These are phyloP conservation scores for Chironomus striatipennis DNA, from an alignment of 1,140 invertebrate genomes.

Conservation along the genomic window DNA sequence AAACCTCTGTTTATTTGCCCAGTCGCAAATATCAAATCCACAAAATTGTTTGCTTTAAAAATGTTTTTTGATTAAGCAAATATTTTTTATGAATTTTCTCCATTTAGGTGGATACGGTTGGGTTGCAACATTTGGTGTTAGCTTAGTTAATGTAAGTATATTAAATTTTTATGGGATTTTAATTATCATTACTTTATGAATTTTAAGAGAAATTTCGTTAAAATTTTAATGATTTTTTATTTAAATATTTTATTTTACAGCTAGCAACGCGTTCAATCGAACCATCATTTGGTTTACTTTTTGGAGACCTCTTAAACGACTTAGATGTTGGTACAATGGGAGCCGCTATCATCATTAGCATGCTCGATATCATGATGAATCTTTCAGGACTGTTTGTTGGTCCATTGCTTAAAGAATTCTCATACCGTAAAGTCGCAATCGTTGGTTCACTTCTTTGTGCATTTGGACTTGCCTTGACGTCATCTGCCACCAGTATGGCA, in stretches of 20 bases:
- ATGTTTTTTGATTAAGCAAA: too few relatives aligned
- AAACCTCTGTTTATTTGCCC: too few relatives aligned
- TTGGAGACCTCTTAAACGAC: conserved; percentile 57
- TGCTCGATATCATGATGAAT: conserved; percentile 62
- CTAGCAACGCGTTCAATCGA: conserved; percentile 64
- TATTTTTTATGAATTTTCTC: too few relatives aligned
- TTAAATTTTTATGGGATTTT: not conserved
- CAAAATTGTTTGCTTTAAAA: too few relatives aligned
- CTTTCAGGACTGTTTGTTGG: conserved; percentile 68
- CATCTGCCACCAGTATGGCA: conserved; percentile 56
- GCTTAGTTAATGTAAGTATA: conserved; percentile 64
- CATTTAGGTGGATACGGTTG: conserved; percentile 61
- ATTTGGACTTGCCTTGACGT: conserved; percentile 55
- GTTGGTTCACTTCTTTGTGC: conserved; percentile 55
- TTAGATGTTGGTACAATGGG: conserved; percentile 59
- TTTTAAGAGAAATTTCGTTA: too few relatives aligned
- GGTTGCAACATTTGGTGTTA: conserved; percentile 69
- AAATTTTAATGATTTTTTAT: too few relatives aligned
- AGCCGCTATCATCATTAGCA: conserved; percentile 61
- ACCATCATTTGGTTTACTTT: conserved; percentile 66
- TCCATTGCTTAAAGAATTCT: conserved; percentile 60
- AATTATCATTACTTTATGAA: too few relatives aligned
- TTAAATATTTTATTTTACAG: conserved; percentile 47
- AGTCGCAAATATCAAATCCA: too few relatives aligned
- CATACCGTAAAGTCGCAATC: conserved; percentile 61